Percentiles rank a stretch among this genome's conserved stretches.
These are phyloP conservation scores for Aplodontia rufa DNA, from an alignment of 2,113 vertebrate genomes.

Conservation along the genomic window DNA sequence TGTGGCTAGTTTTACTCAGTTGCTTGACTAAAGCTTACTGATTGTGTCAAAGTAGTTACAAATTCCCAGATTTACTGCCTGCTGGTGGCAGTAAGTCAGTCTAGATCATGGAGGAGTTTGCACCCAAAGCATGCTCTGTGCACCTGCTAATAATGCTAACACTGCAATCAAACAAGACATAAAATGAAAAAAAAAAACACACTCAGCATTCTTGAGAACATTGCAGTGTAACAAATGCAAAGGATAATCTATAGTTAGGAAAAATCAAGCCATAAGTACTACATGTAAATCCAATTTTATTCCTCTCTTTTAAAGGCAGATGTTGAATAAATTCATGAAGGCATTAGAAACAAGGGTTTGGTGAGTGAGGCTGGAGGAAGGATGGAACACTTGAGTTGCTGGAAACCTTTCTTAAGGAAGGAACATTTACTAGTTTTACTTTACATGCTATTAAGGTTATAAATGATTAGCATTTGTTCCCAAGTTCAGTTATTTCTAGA, in stretches of 20 bases:
- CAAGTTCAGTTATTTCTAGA: constrained; percentile 44
- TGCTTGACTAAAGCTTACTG: constrained; percentile 4
- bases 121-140: neutral
- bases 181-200: neutral
- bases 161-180: neutral
- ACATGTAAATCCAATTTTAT: neutral
- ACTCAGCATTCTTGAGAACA: neutral
- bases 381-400: neutral
- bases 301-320: neutral
- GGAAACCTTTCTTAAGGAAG: neutral
- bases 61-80: neutral
- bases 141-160: neutral
- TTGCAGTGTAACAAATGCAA: neutral
- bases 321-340: neutral
- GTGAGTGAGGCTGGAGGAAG: neutral
- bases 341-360: neutral
- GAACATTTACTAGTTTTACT: neutral
- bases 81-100: neutral
- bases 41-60: neutral
- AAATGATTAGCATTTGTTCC: neutral
- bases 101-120: neutral
- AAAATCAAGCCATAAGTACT: neutral
- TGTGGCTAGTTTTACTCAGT: neutral
- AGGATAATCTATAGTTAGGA: neutral
- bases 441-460: neutral